A percentile compares a stretch with the other conserved stretches of the same genome.
These are phyloP conservation scores for Agelastica alni DNA, from an alignment of 2,888 invertebrate species.

Conservation along the genomic window DNA sequence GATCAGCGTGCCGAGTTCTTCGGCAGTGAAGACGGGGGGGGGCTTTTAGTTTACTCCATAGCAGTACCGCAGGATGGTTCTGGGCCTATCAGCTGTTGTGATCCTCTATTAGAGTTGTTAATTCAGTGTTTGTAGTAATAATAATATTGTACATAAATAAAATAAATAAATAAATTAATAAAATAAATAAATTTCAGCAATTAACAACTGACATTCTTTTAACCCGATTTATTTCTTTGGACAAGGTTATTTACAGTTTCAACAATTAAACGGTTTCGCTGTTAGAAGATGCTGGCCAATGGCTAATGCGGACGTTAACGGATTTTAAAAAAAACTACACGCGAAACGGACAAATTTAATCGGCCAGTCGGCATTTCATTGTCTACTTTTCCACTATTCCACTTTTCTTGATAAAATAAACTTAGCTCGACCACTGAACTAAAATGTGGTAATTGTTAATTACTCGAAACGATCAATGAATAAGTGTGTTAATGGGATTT, in stretches of 20 bases:
- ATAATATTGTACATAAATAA: no score
- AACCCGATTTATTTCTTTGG: not conserved
- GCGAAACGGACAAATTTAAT: not conserved
- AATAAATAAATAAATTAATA: no score
- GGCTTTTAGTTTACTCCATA: no score
- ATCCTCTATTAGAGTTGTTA: no score
- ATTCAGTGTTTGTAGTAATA: no score
- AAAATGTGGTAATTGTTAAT: not conserved
- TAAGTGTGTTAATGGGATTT: constrained; percentile 2
- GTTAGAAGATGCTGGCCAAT: constrained; percentile 7
- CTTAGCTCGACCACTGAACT: not conserved
- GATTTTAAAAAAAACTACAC: not conserved
- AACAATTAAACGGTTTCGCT: constrained; percentile 1
- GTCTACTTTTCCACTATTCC: constrained; percentile 10
- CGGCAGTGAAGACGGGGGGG: no score
- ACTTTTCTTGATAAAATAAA: constrained; percentile 5
- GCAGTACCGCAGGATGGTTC: no score
- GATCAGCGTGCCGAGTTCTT: no score
- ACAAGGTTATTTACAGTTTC: constrained; percentile 5
- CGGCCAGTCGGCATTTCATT: not conserved
- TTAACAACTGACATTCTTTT: not conserved
- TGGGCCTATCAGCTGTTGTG: no score
- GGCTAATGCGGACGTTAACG: constrained; percentile 3
- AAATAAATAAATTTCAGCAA: no score
- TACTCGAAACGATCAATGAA: not conserved